Conservation (phyloP, 2,797 vertebrate genomes). For the Zalophus californianus region DNA sequence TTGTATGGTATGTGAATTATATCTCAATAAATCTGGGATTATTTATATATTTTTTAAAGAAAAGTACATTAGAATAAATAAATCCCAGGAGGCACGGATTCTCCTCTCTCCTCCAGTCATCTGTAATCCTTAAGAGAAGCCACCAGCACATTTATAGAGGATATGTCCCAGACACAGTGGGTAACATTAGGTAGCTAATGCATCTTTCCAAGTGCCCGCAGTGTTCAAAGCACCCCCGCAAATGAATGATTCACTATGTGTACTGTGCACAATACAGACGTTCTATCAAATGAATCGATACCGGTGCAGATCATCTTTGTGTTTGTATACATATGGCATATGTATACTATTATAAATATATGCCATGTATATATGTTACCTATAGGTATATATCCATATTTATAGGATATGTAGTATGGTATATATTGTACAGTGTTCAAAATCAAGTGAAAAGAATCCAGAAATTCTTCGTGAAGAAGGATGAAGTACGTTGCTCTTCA, state of each 20-base stretch:
- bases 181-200: background rate
- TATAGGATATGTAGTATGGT: accelerated
- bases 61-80: background rate
- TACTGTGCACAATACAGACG: too few species aligned
- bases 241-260: background rate
- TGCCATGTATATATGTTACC: accelerated
- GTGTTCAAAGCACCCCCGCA: background rate
- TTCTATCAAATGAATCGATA: background rate
- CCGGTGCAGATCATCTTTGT: background rate
- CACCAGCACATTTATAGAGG: background rate
- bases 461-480: background rate
- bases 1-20: background rate
- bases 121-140: too few species aligned
- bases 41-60: background rate
- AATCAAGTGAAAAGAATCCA: background rate
- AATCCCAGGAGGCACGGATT: background rate
- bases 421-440: background rate
- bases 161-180: accelerated
- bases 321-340: background rate
- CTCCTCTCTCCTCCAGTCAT: background rate
- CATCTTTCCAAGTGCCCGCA: background rate
- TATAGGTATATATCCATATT: background rate
- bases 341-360: background rate
- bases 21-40: background rate
- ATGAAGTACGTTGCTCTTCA: too few species aligned